These are phyloP conservation scores for Diachrysia chrysitis DNA, from an alignment of 2,888 invertebrate species.

Conservation along the genomic window DNA sequence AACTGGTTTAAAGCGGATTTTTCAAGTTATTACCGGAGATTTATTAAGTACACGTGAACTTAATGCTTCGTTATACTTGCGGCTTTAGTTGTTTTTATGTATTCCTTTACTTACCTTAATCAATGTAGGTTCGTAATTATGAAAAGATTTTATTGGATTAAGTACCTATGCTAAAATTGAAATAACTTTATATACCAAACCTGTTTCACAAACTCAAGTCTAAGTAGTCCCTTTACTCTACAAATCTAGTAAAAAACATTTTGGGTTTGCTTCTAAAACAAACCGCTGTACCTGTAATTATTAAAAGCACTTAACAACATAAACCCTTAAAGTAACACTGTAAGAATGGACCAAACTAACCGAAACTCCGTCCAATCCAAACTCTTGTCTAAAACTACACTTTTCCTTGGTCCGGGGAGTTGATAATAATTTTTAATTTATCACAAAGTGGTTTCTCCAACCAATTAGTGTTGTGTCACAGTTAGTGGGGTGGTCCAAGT, in stretches of 20 bases:
- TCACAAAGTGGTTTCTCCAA: slow-evolving; percentile 68
- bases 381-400: slow-evolving; percentile 46
- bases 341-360: slow-evolving; percentile 35
- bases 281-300: slow-evolving; percentile 18
- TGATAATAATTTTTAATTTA: slow-evolving; percentile 66
- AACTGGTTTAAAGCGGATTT: slow-evolving; percentile 42
- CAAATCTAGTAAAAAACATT: not conserved
- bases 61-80: slow-evolving; percentile 1
- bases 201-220: not conserved
- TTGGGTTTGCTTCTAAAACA: not conserved
- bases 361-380: slow-evolving; percentile 42
- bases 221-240: too few relatives aligned
- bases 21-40: slow-evolving; percentile 51
- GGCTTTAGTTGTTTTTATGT: not conserved
- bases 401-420: slow-evolving; percentile 47
- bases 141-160: too few relatives aligned
- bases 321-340: slow-evolving; percentile 13
- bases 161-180: too few relatives aligned
- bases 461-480: slow-evolving; percentile 76
- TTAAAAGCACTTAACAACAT: slow-evolving; percentile 29
- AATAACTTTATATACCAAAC: not conserved
- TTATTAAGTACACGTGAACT: slow-evolving; percentile 42
- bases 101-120: not conserved
- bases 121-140: too few relatives aligned
- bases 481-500: slow-evolving; percentile 69